Evolutionary conservation across 2,113 vertebrate genomes (phyloP).

Genomic region (Eudyptes chrysolophus): DNA sequence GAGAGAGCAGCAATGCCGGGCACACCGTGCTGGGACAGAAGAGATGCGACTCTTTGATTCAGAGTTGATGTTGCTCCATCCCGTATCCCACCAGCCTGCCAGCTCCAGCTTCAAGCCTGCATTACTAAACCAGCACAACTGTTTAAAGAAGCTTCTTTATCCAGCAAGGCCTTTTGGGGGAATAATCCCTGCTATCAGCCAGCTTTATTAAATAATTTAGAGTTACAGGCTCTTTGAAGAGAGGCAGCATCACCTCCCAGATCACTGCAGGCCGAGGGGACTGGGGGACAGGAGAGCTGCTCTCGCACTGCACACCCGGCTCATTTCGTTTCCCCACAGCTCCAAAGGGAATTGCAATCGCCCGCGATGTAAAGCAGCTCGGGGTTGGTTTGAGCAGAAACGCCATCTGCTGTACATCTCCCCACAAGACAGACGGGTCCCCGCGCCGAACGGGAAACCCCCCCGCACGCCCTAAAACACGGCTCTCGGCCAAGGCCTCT

Average conservation of each 20-base stretch:
- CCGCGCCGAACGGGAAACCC: rapidly evolving
- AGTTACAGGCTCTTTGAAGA: not conserved
- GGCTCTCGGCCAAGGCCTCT: rapidly evolving
- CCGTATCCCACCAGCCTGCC: not conserved
- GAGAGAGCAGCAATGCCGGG: too few species aligned
- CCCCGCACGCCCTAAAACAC: rapidly evolving
- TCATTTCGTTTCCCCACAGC: rapidly evolving
- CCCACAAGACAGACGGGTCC: rapidly evolving
- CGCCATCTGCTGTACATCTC: not conserved
- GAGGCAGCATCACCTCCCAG: not conserved
- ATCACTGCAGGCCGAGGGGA: not conserved
- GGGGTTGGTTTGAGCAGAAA: not conserved
- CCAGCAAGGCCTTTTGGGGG: not conserved
- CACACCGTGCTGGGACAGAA: not conserved
- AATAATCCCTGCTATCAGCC: not conserved
- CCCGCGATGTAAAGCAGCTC: rapidly evolving
- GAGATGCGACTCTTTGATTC: rapidly evolving
- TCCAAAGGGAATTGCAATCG: rapidly evolving
- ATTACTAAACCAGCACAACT: not conserved
- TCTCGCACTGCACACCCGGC: rapidly evolving
- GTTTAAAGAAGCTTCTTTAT: not conserved
- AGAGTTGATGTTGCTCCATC: not conserved
- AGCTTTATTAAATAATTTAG: not conserved
- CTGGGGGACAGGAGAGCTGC: not conserved
- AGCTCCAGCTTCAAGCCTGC: not conserved